Conservation (phyloP, 2,113 vertebrate species). For the Periophthalmus modestus region DNA sequence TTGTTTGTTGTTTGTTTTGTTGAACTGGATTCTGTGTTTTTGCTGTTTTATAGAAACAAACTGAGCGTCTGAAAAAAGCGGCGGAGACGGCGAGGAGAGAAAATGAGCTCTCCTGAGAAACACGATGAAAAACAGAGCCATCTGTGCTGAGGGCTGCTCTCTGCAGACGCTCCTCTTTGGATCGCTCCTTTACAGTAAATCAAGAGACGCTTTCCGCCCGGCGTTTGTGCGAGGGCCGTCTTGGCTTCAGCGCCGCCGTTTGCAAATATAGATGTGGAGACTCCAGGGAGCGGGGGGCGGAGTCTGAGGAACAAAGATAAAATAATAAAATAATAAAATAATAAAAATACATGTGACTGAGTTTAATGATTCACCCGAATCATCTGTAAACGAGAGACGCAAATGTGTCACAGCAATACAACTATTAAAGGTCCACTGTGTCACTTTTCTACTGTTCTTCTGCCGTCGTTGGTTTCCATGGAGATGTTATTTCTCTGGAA, state of each 20-base stretch:
- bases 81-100: constrained; percentile 63
- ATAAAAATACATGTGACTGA: not conserved
- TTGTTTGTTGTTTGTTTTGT: constrained; percentile 70
- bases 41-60: constrained; percentile 70
- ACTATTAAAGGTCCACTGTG: not conserved
- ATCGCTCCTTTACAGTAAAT: constrained; percentile 73
- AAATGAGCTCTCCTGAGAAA: constrained; percentile 73
- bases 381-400: not conserved
- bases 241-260: constrained; percentile 14
- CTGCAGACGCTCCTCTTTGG: constrained; percentile 67
- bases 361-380: not conserved
- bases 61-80: constrained; percentile 46
- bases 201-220: constrained; percentile 38
- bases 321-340: not conserved
- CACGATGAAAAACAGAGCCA: constrained; percentile 76
- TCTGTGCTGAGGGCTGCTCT: constrained; percentile 72
- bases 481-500: too few species aligned
- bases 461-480: too few species aligned
- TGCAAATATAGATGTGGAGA: constrained; percentile 38
- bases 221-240: constrained; percentile 23
- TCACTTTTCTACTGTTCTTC: not conserved
- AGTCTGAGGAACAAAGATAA: not conserved
- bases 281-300: not conserved
- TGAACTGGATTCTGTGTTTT: constrained; percentile 57
- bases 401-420: not conserved